Conservation (phyloP, 2,113 vertebrate genomes). For the Gorsachius goisagi region DNA sequence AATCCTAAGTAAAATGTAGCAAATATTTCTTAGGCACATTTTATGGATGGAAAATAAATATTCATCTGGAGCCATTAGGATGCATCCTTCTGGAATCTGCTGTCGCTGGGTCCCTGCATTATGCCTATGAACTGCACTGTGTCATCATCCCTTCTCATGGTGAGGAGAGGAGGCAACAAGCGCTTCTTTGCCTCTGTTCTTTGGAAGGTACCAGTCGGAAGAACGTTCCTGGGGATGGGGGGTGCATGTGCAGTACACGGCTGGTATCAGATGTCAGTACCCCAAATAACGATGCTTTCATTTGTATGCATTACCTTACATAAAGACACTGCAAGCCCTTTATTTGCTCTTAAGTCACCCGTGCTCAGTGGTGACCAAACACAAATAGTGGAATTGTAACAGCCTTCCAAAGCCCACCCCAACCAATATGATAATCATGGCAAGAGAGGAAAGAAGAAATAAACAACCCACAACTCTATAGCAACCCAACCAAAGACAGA, state of each 20-base stretch:
- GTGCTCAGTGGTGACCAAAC: neutral
- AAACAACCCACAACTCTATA: neutral
- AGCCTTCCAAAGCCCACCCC: neutral
- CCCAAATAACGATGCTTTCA: fast-evolving
- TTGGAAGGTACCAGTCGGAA: neutral
- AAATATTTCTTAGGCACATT: neutral
- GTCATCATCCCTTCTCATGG: neutral
- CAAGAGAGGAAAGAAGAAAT: neutral
- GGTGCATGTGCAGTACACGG: fast-evolving
- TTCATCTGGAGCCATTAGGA: neutral
- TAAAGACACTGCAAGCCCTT: neutral
- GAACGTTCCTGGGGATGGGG: fast-evolving
- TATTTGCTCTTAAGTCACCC: neutral
- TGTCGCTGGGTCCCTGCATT: fast-evolving
- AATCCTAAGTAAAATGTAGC: neutral
- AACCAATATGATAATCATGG: neutral
- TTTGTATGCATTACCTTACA: neutral
- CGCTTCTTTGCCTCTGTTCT: too few species aligned
- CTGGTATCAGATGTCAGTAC: neutral
- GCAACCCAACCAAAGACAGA: neutral
- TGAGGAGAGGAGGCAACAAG: neutral
- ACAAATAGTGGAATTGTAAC: neutral
- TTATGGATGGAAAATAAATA: neutral
- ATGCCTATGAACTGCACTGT: neutral
- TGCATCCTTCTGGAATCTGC: neutral